phyloP scores from a whole-genome alignment of 2,888 invertebrate species.

The Philereme transversata region DNA sequence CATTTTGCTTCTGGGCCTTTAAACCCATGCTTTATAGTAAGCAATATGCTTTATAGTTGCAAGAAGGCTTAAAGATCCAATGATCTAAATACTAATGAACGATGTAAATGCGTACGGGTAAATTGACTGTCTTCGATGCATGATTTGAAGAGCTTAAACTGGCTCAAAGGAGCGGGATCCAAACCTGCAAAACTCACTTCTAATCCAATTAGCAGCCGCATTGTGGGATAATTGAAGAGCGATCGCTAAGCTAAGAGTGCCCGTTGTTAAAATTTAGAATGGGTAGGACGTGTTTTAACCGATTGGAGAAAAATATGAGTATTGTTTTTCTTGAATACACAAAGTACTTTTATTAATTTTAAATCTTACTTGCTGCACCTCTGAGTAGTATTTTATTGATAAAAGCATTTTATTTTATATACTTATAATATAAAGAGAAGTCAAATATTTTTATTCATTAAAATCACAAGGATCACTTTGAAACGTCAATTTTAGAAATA shows the following conservation, averaged over 20 bases:
- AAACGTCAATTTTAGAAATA: too few species aligned
- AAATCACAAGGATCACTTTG: too few species aligned
- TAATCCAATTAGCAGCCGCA: constrained; percentile 60
- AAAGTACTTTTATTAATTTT: not conserved
- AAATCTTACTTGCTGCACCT: not conserved
- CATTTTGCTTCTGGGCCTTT: too few species aligned
- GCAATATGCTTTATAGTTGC: too few species aligned
- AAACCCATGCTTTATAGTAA: too few species aligned
- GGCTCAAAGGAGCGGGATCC: constrained; percentile 37
- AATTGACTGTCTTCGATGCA: constrained; percentile 26
- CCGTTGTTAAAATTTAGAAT: constrained; percentile 37
- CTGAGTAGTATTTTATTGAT: too few species aligned
- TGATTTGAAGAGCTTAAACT: constrained; percentile 29
- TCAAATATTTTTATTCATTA: too few species aligned
- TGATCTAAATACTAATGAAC: not conserved
- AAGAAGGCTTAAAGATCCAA: not conserved
- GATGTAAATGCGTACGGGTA: constrained; percentile 17
- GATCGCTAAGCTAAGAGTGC: constrained; percentile 33
- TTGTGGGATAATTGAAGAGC: constrained; percentile 48
- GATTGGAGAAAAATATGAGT: constrained; percentile 4
- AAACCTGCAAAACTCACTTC: constrained; percentile 59
- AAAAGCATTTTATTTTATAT: too few species aligned
- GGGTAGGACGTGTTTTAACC: constrained; percentile 31
- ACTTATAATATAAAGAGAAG: too few species aligned
- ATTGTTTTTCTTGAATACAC: not conserved